Base-by-base conservation (phyloP, 2,797 vertebrate genomes). In the Esox lucius region DNA sequence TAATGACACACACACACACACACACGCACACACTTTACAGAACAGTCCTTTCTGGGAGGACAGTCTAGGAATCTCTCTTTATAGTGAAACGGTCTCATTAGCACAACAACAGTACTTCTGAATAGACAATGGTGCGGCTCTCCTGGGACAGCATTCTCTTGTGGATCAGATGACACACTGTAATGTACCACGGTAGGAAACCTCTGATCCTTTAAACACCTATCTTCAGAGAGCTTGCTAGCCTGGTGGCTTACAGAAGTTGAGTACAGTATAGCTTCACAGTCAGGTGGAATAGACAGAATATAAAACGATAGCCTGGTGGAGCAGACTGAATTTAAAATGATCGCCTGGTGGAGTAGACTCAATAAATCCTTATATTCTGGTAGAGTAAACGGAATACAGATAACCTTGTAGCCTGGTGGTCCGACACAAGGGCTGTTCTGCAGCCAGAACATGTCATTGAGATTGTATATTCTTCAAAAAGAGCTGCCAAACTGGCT, bases 121-220 rank as follows among this genome's bases (percentile, higher is more conserved):
- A 83, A 86, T 86, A 87, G 77, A 72, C 65, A 62, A 66, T 71
- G n/a, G 79, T 74, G 67, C 15, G 81, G 81, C 84, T 82, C 80
- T 81, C 73, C 56, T 68, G 68, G 70, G 80, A 78, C 26, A 56
- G 68, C 77, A 78, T 75, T 81, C 80, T 90, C 86, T 56, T 46
- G 76, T 79, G 83, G 83, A 75, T 85, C 80, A 74, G 72, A 84
- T 70, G 71, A 87, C 80, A 86, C 69, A 53, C 75, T 83, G 61
- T 78, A 80, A 89, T 80, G 78, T 81, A 86, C 81, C 85, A 85
- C 74, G 75, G 70, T 73, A 84, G 79, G 80, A 85, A 79, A 17
- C 74, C 13, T 22, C 11, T 67, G 42, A 49, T 48, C 65, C 61
- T 53, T 35, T 8, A 56, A 62, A 26, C 56, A 28, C 31, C 33